Conservation (phyloP, 2,888 invertebrate genomes). For the Conus canariensis region DNA sequence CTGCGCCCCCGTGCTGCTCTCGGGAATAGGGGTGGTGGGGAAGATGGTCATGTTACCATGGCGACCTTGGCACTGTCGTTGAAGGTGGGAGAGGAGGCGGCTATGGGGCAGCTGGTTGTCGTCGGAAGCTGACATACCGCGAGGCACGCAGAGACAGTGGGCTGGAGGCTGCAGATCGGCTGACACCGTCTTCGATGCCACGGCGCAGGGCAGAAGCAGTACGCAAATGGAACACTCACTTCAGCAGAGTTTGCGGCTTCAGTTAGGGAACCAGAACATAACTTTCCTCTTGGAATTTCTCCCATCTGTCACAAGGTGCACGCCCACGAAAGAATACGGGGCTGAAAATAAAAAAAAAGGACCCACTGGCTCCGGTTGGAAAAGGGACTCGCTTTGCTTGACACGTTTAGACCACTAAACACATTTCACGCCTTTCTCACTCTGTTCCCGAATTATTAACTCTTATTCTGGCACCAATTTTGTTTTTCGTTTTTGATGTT, state of each 20-base stretch:
- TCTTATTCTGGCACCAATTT: too few species aligned
- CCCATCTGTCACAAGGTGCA: background rate
- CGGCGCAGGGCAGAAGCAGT: background rate
- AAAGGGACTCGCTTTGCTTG: background rate
- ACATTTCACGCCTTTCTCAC: background rate
- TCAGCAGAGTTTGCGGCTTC: background rate
- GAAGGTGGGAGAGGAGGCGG: background rate
- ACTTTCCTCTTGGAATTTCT: background rate
- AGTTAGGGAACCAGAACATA: background rate
- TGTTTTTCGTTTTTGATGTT: too few species aligned
- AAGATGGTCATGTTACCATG: conserved; percentile 4
- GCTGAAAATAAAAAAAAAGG: too few species aligned
- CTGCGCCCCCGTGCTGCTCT: conserved; percentile 7
- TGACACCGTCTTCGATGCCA: background rate
- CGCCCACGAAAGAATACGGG: too few species aligned
- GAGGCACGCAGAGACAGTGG: background rate
- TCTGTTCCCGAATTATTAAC: too few species aligned
- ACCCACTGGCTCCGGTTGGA: background rate
- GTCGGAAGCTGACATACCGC: background rate
- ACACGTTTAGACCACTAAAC: background rate
- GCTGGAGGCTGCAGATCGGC: background rate
- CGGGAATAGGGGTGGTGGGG: background rate
- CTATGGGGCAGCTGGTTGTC: background rate
- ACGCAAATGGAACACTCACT: background rate
- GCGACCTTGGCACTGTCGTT: conserved; percentile 8